Evolutionary conservation across 2,888 invertebrate genomes (phyloP).

Genomic region (Sisyra terminalis): DNA sequence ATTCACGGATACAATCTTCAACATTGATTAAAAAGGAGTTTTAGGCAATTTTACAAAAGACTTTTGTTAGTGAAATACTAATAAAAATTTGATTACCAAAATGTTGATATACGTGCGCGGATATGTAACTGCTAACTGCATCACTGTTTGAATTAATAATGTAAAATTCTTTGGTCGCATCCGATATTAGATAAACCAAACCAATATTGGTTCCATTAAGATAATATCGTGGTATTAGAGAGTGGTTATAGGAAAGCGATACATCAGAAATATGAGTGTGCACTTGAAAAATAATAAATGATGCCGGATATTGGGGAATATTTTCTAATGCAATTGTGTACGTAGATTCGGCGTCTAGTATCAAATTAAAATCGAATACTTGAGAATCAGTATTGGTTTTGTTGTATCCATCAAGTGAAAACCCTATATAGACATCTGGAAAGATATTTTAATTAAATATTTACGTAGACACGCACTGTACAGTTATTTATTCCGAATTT

Average conservation of each 20-base stretch:
- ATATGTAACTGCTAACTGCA: conserved; percentile 14
- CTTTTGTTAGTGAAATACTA: too few relatives aligned
- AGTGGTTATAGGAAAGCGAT: conserved; percentile 31
- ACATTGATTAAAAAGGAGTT: too few relatives aligned
- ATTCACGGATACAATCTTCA: too few relatives aligned
- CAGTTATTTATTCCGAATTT: too few relatives aligned
- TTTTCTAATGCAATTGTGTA: conserved; percentile 26
- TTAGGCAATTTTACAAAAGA: too few relatives aligned
- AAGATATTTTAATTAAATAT: conserved; percentile 9
- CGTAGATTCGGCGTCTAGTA: conserved; percentile 15
- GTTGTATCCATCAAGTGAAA: conserved; percentile 19
- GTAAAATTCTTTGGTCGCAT: conserved; percentile 22
- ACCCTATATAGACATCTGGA: conserved; percentile 6
- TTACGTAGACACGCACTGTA: too few relatives aligned
- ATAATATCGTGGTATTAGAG: conserved; percentile 19
- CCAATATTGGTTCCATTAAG: conserved; percentile 46
- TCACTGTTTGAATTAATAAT: conserved; percentile 27
- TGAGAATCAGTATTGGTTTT: conserved; percentile 14
- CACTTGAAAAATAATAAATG: conserved; percentile 45
- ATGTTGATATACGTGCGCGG: neutral
- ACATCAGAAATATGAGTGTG: conserved; percentile 41
- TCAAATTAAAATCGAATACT: conserved; percentile 17
- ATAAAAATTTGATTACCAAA: conserved; percentile 2
- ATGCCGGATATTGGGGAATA: conserved; percentile 26
- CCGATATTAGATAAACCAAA: conserved; percentile 22